Evolutionary conservation across 2,888 invertebrate genomes (phyloP), one percentile per base, ranked within the genome.

Genomic region (Lordiphosa andalusiaca): DNA sequence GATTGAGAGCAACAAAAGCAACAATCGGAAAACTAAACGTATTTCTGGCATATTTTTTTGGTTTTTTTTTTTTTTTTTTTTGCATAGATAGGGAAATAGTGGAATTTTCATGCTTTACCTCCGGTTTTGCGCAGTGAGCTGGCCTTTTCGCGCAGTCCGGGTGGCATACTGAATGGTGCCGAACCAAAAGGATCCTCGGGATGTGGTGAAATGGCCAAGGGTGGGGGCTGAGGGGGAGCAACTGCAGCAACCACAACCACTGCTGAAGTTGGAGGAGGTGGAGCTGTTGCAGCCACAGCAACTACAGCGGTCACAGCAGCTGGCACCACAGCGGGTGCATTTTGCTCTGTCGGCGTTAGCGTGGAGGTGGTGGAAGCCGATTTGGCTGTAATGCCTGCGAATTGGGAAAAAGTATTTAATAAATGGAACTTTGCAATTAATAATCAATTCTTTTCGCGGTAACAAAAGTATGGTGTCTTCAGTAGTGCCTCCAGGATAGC

Each of bases 181-280:
- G 94, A 93, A 77, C 94, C 93, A 89, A 96, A 96, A 12, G 95
- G 95, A 90, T 94, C 94, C 85, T 93, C 93, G 4, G 73, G 77
- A 68, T 62, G 50, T 4, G 85, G 73, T 5, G 82, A 74, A 0
- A 78, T 67, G 23, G 69, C 48, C 30, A 30, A 2, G 30, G 30
- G 30, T 30, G 30, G 9, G 9, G 30, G 30, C 10, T 30, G 30
- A 4, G 30, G 0, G n/a, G 53, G 39, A 6, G 61, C 40, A 37
- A 69, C 52, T 36, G 67, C 47, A 33, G 57, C 30, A n/a, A 25
- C 21, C 19, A 33, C 36, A 25, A 21, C 39, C 6, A 33, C 33
- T 5, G 52, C 47, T 12, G 46, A n/a, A 7, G 25, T 19, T 5
- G 48, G 6, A 6, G 56, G 23, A n/a, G 65, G 47, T 7, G 38